phyloP scores from a whole-genome alignment of 2,797 vertebrate genomes.

The Spinus pinus region DNA sequence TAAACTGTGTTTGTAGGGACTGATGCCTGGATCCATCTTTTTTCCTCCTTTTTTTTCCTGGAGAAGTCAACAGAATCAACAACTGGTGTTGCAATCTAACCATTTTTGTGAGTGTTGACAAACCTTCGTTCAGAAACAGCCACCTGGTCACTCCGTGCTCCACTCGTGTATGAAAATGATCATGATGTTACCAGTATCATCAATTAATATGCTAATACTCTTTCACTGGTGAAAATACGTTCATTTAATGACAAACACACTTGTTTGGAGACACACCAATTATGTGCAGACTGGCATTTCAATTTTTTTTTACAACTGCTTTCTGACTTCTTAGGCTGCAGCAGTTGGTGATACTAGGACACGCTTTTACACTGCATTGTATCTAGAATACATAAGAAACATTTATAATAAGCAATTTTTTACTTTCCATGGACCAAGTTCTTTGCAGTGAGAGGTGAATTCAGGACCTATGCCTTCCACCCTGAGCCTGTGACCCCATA shows the following conservation, averaged over 20 bases:
- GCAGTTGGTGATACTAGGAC: neutral
- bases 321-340: neutral
- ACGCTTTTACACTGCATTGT: neutral
- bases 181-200: neutral
- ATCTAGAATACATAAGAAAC: neutral
- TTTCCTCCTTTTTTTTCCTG: neutral
- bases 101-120: neutral
- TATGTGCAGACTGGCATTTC: neutral
- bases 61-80: conserved; percentile 18
- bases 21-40: conserved; percentile 29
- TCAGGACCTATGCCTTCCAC: neutral
- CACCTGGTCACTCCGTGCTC: neutral
- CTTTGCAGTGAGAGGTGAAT: neutral
- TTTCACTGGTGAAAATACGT: neutral
- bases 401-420: neutral
- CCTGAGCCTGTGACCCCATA: neutral
- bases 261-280: neutral
- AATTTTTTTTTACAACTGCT: neutral
- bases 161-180: neutral
- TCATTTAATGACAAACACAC: neutral
- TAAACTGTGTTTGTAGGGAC: conserved; percentile 55
- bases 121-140: neutral
- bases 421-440: neutral
- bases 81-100: neutral
- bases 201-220: neutral